Base-by-base conservation (phyloP, 2,113 vertebrate species). In the Haemorhous mexicanus region DNA sequence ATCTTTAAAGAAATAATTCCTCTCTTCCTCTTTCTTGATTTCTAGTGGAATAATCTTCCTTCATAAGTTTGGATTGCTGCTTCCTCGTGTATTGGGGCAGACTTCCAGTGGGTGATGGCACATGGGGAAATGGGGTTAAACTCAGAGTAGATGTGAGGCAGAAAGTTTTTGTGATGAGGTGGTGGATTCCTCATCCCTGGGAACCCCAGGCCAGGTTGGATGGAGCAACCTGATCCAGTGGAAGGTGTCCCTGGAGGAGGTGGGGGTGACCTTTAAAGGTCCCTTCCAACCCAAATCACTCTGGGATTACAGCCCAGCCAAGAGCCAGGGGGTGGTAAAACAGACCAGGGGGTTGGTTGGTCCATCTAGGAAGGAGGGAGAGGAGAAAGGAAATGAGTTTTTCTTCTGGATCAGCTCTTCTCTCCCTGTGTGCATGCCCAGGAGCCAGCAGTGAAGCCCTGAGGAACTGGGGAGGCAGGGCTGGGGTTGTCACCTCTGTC, bases 131-230 rank as follows among this genome's bases (percentile, higher is more conserved):
- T 66, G 69, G 43, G 11, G 83, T 83, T 41, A 67, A 32, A n/a
- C 15, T 3, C 2, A 56, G 59, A 30, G 26, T 0, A 3, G 7
- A 2, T 35, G n/a, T 3, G 39, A 61, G 28, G 30, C 47, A 53
- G n/a, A 22, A 47, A 19, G 49, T 2, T 41, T 61, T 32, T 32
- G 39, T 41, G 63, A 1, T 30, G 69, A n/a, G 23, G 32, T 33
- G 39, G 39, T 41, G 8, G 24, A 13, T 53, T 74, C 32, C 19
- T 30, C 47, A 53, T 49, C n/a, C 69, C 66, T 41, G 52, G 61
- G 17, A 53, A 21, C 8, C 39, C 43, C 17, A 77, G 53, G 28
- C 9, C 55, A 50, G 44, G 55, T 7, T 43, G 68, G 66, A 21
- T 0, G 1, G 26, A 47, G 58, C 39, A 61, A 1, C 35, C 22